phyloP scores from a whole-genome alignment of 2,113 vertebrate genomes.

The Hoplias malabaricus region DNA sequence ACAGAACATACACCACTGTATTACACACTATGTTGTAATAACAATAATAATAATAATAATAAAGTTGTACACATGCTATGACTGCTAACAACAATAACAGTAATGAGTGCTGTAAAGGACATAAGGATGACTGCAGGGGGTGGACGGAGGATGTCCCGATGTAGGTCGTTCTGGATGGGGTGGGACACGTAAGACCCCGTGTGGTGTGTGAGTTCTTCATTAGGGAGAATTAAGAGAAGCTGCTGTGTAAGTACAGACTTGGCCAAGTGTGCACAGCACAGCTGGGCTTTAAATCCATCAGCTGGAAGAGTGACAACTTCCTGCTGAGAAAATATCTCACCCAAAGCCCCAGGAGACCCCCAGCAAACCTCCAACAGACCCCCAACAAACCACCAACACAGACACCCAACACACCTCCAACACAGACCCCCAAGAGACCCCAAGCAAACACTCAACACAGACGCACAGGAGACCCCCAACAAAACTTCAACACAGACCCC shows the following conservation, averaged over 20 bases:
- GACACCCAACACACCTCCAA: no score
- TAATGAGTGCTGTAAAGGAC: no score
- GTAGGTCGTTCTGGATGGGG: neutral
- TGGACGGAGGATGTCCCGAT: neutral
- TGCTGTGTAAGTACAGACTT: neutral
- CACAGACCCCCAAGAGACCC: neutral
- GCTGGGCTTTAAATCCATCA: neutral
- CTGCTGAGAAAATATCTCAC: neutral
- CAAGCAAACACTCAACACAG: no score
- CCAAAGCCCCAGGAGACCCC: neutral
- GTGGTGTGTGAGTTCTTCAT: neutral
- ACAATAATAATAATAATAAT: no score
- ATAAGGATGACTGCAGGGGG: no score
- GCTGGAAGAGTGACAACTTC: neutral
- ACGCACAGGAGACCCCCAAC: no score
- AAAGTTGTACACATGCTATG: no score
- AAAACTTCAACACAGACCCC: no score
- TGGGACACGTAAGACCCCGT: neutral
- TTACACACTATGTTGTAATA: no score
- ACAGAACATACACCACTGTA: no score
- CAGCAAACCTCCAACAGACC: neutral
- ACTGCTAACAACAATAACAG: no score
- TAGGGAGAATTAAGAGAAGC: neutral
- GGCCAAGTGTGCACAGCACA: neutral
- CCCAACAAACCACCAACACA: neutral